phyloP scores from a whole-genome alignment of 35 echinoderm and acorn worm genomes.

The Hemicentrotus pulcherrimus region DNA sequence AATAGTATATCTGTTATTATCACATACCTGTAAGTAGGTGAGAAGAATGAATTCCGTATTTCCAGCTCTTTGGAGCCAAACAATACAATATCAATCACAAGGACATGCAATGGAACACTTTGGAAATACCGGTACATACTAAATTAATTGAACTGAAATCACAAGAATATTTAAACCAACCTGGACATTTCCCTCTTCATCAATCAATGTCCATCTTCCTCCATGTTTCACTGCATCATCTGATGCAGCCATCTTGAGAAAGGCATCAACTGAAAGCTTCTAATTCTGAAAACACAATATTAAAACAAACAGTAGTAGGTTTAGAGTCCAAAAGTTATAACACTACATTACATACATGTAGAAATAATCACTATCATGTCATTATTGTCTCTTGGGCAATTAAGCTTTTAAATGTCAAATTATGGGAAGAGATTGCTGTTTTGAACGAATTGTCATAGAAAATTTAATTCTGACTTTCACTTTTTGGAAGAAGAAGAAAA shows the following conservation, averaged over 20 bases:
- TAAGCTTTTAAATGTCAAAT: too few relatives aligned
- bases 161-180: neutral
- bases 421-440: too few relatives aligned
- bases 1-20: neutral
- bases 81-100: neutral
- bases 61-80: too few relatives aligned
- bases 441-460: too few relatives aligned
- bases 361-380: too few relatives aligned
- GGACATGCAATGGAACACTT: neutral
- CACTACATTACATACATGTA: too few relatives aligned
- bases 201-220: slow-evolving; percentile 39
- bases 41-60: neutral
- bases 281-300: neutral
- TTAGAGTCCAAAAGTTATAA: too few relatives aligned
- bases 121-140: neutral
- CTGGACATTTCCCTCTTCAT: slow-evolving; percentile 24
- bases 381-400: too few relatives aligned
- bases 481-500: too few relatives aligned
- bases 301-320: neutral
- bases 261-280: neutral
- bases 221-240: slow-evolving; percentile 17
- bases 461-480: too few relatives aligned
- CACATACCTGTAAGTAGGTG: neutral
- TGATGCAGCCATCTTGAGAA: slow-evolving; percentile 39
- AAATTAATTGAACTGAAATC: neutral